These are phyloP conservation scores for Alfaro cultratus DNA, from an alignment of 2,797 vertebrate genomes.

Conservation along the genomic window DNA sequence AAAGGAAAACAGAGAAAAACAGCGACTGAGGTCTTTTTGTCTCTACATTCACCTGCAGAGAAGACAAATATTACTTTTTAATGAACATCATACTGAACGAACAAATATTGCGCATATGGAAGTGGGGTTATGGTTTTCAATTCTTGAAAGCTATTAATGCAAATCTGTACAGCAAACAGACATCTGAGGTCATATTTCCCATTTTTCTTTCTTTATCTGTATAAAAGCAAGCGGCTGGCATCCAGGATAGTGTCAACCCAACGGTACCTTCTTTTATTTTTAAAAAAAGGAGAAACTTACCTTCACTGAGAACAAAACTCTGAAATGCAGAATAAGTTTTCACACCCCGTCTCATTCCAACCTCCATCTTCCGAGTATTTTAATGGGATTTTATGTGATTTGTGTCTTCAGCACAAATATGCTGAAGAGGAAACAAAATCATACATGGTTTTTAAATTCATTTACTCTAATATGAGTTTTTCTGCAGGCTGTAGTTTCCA, in stretches of 20 bases:
- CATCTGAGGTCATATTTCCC: background rate
- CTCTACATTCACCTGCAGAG: background rate
- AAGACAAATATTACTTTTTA: conserved; percentile 3
- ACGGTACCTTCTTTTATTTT: background rate
- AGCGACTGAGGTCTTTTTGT: background rate
- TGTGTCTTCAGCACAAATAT: background rate
- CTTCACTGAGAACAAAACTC: background rate
- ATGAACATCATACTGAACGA: background rate
- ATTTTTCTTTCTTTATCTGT: background rate
- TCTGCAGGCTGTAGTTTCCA: background rate
- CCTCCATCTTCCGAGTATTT: background rate
- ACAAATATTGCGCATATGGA: background rate
- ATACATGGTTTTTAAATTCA: background rate
- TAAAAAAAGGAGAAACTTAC: background rate
- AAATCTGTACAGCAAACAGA: conserved; percentile 5
- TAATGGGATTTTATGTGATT: background rate
- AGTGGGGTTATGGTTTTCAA: background rate
- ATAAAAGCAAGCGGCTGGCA: background rate
- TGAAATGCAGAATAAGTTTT: background rate
- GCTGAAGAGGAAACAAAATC: background rate
- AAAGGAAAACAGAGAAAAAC: background rate
- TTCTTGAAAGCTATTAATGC: background rate
- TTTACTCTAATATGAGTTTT: background rate
- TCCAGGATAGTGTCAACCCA: background rate
- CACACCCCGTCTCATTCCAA: background rate